Base-by-base conservation (phyloP, 2,113 vertebrate genomes). In the Neoarius graeffei region DNA sequence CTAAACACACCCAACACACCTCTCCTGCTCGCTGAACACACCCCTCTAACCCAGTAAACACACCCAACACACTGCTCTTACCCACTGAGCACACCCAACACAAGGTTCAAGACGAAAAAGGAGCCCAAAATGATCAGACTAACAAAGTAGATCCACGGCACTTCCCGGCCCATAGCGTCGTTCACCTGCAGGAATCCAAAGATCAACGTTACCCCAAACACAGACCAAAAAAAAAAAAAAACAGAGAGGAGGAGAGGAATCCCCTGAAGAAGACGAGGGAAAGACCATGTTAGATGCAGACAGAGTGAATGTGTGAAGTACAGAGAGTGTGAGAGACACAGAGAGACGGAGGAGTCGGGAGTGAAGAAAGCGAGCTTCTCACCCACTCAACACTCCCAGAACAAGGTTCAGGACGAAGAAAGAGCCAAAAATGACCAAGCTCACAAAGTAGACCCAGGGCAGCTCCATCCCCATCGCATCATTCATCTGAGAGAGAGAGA, bases 391-490 rank as follows among this genome's bases (percentile, higher is more conserved):
- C 95, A 99, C 98, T 98, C 98, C 98, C 96, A 99, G 96, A 96
- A 99, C 98, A 97, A 99, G 98, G 96, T 99, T 99, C 96, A 99
- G 97, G 96, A 99, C 98, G 96, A 99, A 99, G 97, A 99, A 99
- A 96, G 98, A 99, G 95, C 98, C 98, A 96, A 99, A 99, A 97
- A 99, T 99, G 96, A 99, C 98, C 96, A 99, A 97, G 97, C 98
- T 99, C 96, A 99, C 98, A 98, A 99, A 99, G 97, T 99, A 99
- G 93, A 99, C 97, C 98, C 98, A 99, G 93, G 98, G 98, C 95
- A 99, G 97, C 96, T 99, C 98, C 96, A 98, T 97, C 95, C 98
- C 98, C 97, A 99, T 99, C 95, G 98, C 98, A 96, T 99, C 98
- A 94, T 99, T 99, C 98, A 99, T 99, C 98, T 99, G 97, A 96